Base-by-base conservation (phyloP, 1,140 invertebrate species). In the Procambarus virginalis region DNA sequence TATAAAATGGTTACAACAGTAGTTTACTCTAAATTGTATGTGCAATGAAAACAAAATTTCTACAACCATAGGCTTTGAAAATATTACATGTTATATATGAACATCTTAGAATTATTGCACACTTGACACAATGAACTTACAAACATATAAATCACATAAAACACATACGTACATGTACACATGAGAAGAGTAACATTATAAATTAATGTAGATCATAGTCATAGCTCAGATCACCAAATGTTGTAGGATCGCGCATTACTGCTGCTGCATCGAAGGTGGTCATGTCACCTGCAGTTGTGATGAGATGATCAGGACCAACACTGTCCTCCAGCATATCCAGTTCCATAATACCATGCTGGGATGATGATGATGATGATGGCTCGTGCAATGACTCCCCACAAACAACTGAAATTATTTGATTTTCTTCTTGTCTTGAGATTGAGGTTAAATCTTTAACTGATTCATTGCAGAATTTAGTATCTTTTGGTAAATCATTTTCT, bases 211-310 rank as follows among this genome's bases (percentile, higher is more conserved):
- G 68, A 34, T 73, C 68, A 73, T 73, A 73, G 34, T 73, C n/a
- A 73, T 73, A 73, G 68, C 68, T 73, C 22, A 73, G 68, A 73
- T 73, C 68, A 34, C 68, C 68, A 73, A 73, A 73, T 73, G 68
- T 73, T 73, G 68, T 73, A 22, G 68, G 68, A 73, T 73, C 68
- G 6, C n/a, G 68, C 68, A 73, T 73, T 73, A 73, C 68, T 73
- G 68, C n/a, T 34, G 68, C 22, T 34, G 22, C 68, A 34, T 73
- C 68, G 2, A 73, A 34, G 22, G 68, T 73, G 10, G 68, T 73
- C 64, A 10, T 17, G 6, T 34, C 68, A 34, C 20, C 68, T 8
- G 8, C 5, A 34, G 22, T 34, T 73, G 68, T 73, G 22, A 4
- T 73, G 22, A 20, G 68, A 73, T 22, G 68, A 34, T 73, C 68